Conservation (phyloP, 2,113 vertebrate genomes). For the Ploceus nigricollis region DNA sequence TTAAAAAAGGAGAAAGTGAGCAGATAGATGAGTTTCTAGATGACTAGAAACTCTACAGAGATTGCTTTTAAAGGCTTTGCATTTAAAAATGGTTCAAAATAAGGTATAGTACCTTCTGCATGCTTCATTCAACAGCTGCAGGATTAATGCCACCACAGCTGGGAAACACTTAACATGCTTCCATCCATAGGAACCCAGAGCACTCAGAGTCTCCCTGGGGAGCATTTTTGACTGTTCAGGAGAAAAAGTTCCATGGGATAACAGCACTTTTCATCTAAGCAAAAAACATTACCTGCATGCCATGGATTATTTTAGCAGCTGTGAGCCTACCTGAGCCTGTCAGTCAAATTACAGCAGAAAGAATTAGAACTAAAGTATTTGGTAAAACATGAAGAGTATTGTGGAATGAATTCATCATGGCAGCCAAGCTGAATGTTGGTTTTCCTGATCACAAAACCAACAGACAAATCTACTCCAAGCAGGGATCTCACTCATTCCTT, state of each 20-base stretch:
- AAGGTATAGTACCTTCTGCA: background rate
- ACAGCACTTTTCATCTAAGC: background rate
- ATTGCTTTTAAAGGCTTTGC: background rate
- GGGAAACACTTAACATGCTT: fast-evolving
- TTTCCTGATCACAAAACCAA: background rate
- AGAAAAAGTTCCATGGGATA: background rate
- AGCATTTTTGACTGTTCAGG: background rate
- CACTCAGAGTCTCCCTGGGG: background rate
- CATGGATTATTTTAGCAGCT: background rate
- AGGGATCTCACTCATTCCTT: background rate
- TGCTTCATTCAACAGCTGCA: background rate
- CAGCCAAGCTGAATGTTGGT: background rate
- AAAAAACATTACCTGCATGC: background rate
- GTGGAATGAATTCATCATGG: background rate
- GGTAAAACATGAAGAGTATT: background rate
- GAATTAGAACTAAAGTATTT: background rate
- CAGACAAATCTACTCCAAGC: background rate
- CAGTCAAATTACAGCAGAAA: background rate
- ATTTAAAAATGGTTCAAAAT: background rate
- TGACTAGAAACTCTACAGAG: background rate
- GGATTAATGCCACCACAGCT: background rate
- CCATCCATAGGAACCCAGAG: background rate
- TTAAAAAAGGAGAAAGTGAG: background rate
- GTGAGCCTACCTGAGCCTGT: background rate
- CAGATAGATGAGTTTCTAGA: background rate